Base-by-base conservation (phyloP, 2,113 vertebrate species). In the Neodontobutis hainanensis region DNA sequence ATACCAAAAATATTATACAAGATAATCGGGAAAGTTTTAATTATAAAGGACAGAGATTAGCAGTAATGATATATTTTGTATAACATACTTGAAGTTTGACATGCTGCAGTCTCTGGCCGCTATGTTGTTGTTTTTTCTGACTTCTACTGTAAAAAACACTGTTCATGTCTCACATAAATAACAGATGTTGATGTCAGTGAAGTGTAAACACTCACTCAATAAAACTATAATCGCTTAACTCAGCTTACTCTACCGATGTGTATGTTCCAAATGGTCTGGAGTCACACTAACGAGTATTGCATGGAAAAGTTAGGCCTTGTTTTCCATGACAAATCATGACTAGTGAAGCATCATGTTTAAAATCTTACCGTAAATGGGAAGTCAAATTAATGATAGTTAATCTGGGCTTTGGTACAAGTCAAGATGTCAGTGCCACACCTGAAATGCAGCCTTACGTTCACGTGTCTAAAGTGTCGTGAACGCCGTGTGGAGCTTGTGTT, bases 31-130 rank as follows among this genome's bases (percentile, higher is more conserved):
- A 74, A 70, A 80, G 46, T 82, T 73, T 79, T 75, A 84, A 73
- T 77, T 77, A 82, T 55, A 63, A 65, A 68, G 53, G 77, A 74
- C 71, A 64, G 74, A 63, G 50, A 67, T 78, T 85, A 88, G 88
- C 89, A 82, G 84, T 78, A 60, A 66, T 83, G 82, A 86, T 71
- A 68, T 71, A 84, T 87, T 88, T 76, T 89, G 85, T 89, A 86
- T 86, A 72, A 87, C 78, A 86, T 93, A 93, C 91, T 92, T 93
- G 91, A 93, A 93, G 88, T 87, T 74, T 89, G 87, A 86, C 82
- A 62, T 70, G 80, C 85, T 85, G 84, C 87, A 61, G 73, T 72
- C 73, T 80, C 81, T 78, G 68, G 77, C 81, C 75, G 70, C 69
- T 76, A 14, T 55, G 67, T 80, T 60, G 49, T 65, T 53, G 40